Percentiles rank a stretch among this genome's conserved stretches.
These are phyloP conservation scores for Ormyrus pomaceus DNA, from an alignment of 2,888 invertebrate species.

Conservation along the genomic window DNA sequence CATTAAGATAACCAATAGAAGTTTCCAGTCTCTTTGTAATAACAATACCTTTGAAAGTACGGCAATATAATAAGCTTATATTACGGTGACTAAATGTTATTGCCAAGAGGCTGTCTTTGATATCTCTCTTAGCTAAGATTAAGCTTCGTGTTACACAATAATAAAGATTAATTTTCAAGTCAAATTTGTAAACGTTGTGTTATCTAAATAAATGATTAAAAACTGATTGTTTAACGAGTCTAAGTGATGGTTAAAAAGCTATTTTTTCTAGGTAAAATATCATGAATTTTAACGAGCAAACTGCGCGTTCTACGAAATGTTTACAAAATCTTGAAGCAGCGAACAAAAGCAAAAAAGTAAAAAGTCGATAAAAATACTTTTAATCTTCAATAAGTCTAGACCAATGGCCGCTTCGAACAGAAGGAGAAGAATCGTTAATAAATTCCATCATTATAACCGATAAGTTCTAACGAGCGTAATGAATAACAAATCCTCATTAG, in stretches of 20 bases:
- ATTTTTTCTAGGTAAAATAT: too few relatives aligned
- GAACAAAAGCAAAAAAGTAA: neutral
- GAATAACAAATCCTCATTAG: conserved; percentile 55
- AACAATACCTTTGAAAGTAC: neutral
- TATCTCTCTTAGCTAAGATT: conserved; percentile 20
- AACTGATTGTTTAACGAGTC: too few relatives aligned
- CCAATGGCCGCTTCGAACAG: conserved; percentile 25
- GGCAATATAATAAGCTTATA: neutral
- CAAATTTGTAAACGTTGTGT: too few relatives aligned
- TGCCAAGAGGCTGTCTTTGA: conserved; percentile 29
- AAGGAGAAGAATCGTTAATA: conserved; percentile 37
- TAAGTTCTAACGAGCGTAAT: conserved; percentile 54
- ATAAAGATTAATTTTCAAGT: too few relatives aligned
- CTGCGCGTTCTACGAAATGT: neutral
- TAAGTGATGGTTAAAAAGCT: too few relatives aligned
- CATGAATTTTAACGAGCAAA: too few relatives aligned
- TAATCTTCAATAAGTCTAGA: conserved; percentile 40
- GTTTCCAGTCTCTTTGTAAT: neutral
- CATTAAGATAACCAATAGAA: neutral
- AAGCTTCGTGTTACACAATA: neutral
- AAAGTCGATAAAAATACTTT: conserved; percentile 40
- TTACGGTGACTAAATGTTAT: conserved; percentile 12
- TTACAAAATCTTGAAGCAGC: conserved; percentile 18
- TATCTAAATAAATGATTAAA: too few relatives aligned
- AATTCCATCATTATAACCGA: conserved; percentile 52